Conservation (phyloP, 2,888 invertebrate genomes). For the Tineola bisselliella region DNA sequence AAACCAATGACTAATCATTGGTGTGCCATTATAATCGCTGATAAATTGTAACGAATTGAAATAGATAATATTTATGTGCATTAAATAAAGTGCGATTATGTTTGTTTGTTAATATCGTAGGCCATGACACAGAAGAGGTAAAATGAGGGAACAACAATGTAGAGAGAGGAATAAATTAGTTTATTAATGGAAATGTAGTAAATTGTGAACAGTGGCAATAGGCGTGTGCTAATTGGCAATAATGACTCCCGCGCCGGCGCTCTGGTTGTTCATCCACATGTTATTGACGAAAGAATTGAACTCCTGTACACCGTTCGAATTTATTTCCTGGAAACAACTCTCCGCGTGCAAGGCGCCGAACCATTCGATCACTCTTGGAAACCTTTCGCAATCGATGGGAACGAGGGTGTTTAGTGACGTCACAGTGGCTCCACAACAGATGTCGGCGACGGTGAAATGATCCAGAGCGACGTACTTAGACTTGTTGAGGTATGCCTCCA, state of each 20-base stretch:
- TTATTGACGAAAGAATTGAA: slow-evolving; percentile 16
- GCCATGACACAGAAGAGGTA: not conserved
- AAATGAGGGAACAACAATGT: not conserved
- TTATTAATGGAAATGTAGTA: not conserved
- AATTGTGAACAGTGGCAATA: not conserved
- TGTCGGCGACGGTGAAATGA: slow-evolving; percentile 31
- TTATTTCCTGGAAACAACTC: slow-evolving; percentile 28
- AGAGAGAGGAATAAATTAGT: not conserved
- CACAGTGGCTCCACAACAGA: slow-evolving; percentile 26
- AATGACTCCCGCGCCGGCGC: not conserved
- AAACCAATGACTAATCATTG: not conserved
- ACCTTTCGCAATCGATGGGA: slow-evolving; percentile 25
- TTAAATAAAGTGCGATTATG: not conserved
- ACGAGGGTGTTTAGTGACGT: slow-evolving; percentile 26
- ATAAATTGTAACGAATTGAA: not conserved
- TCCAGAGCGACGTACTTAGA: slow-evolving; percentile 25
- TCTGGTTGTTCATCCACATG: slow-evolving; percentile 6
- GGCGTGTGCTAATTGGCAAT: not conserved
- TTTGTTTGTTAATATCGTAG: not conserved
- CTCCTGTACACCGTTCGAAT: slow-evolving; percentile 24
- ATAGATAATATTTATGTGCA: not conserved
- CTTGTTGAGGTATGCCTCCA: slow-evolving; percentile 31
- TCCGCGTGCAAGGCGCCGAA: slow-evolving; percentile 22
- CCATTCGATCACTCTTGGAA: slow-evolving; percentile 26
- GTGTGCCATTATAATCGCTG: not conserved